Conservation (phyloP, 2,888 invertebrate genomes). For the Odontocerum albicorne region DNA sequence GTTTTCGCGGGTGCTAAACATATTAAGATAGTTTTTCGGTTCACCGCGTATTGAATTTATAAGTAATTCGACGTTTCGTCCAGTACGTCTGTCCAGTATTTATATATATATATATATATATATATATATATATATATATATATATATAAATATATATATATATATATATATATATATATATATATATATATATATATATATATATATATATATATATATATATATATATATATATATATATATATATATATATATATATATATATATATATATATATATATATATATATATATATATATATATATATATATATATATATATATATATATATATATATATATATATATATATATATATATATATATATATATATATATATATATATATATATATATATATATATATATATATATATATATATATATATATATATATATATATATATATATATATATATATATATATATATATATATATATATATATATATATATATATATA, state of each 20-base stretch:
- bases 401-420: neutral
- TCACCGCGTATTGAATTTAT: too few species aligned
- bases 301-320: neutral
- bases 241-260: neutral
- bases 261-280: neutral
- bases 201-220: neutral
- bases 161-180: neutral
- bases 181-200: neutral
- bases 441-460: neutral
- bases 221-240: neutral
- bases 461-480: neutral
- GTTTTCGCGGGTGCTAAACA: too few species aligned
- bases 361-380: neutral
- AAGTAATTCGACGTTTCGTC: too few species aligned
- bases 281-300: neutral
- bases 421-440: neutral
- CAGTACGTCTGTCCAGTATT: too few species aligned
- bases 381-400: neutral
- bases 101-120: neutral
- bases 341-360: neutral
- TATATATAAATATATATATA: neutral
- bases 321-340: neutral
- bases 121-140: neutral
- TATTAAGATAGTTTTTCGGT: too few species aligned
- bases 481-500: neutral